A percentile compares a stretch with the other conserved stretches of the same genome.
These are phyloP conservation scores for Trialeurodes vaporariorum DNA, from an alignment of 1,140 invertebrate species.

Conservation along the genomic window DNA sequence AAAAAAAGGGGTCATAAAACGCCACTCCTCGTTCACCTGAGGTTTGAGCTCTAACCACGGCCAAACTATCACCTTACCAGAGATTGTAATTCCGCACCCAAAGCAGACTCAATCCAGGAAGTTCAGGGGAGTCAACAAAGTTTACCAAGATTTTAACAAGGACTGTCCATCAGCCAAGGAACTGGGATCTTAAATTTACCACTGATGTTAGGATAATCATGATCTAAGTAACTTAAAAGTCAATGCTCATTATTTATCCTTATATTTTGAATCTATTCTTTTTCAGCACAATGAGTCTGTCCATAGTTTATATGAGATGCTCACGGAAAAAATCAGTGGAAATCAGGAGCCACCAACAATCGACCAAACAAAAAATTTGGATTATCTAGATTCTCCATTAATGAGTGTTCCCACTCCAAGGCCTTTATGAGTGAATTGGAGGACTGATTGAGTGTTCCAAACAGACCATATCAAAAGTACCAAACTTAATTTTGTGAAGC, in stretches of 20 bases:
- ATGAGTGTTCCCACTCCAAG: slow-evolving; percentile 75
- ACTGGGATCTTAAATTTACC: too few relatives aligned
- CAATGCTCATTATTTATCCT: slow-evolving; percentile 3
- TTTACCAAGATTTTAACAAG: background rate
- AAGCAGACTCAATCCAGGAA: too few relatives aligned
- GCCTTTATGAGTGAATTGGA: too few relatives aligned
- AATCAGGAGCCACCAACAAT: slow-evolving; percentile 51
- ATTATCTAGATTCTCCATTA: slow-evolving; percentile 68
- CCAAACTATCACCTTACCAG: too few relatives aligned
- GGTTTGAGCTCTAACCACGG: too few relatives aligned
- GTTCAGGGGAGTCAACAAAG: background rate
- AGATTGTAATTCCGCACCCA: too few relatives aligned
- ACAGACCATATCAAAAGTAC: too few relatives aligned
- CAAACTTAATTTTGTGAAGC: too few relatives aligned
- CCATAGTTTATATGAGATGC: slow-evolving; percentile 60
- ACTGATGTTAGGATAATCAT: background rate
- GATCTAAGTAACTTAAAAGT: background rate
- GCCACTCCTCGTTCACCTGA: too few relatives aligned
- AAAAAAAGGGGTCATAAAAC: too few relatives aligned
- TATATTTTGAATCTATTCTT: slow-evolving; percentile 9
- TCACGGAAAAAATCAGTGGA: slow-evolving; percentile 64
- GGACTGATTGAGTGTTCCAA: too few relatives aligned
- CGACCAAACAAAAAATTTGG: slow-evolving; percentile 41
- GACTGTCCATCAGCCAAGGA: too few relatives aligned
- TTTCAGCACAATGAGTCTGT: slow-evolving; percentile 68